Conservation (phyloP, 2,113 vertebrate species). For the Enhydra lutris region DNA sequence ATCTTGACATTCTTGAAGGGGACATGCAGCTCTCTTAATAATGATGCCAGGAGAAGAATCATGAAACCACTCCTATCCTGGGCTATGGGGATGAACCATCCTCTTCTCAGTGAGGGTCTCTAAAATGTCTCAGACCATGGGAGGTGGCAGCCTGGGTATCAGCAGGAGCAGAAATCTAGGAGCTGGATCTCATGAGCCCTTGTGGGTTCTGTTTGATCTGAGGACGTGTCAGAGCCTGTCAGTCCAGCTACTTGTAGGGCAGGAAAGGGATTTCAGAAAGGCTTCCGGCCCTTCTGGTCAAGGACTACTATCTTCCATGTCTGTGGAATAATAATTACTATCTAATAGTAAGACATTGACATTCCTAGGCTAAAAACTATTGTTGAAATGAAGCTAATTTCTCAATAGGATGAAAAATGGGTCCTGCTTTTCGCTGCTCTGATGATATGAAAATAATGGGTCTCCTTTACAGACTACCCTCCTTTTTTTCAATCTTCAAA, state of each 20-base stretch:
- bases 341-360: neutral
- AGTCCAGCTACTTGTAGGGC: neutral
- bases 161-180: neutral
- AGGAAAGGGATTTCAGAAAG: neutral
- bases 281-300: neutral
- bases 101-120: neutral
- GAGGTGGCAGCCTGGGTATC: neutral
- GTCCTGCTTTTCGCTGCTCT: neutral
- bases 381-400: conserved; percentile 41
- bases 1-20: neutral
- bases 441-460: conserved; percentile 35
- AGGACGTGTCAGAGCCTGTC: neutral
- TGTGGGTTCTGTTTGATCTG: neutral
- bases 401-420: conserved; percentile 29
- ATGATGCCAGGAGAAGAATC: neutral
- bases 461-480: neutral
- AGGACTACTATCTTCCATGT: neutral
- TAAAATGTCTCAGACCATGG: neutral
- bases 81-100: neutral
- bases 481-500: neutral
- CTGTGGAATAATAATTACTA: neutral
- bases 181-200: neutral
- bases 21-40: neutral
- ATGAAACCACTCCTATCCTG: neutral
- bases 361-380: conserved; percentile 49